Base-by-base conservation (phyloP, 2,888 invertebrate genomes). In the Carcina quercana region DNA sequence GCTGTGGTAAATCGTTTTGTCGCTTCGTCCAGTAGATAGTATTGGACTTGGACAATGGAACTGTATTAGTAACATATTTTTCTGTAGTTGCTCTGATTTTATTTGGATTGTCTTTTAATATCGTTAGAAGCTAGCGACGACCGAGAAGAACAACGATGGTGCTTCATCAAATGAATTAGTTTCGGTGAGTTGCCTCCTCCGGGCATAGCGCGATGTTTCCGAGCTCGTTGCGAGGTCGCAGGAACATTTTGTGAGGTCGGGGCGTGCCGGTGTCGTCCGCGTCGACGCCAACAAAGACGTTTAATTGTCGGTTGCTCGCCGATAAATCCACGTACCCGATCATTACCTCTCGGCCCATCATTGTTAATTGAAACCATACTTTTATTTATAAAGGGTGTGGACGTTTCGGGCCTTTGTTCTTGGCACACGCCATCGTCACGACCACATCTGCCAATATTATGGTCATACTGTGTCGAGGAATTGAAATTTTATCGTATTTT, bases 281-380 rank as follows among this genome's bases (percentile, higher is more conserved):
- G 43, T 40, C 46, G 40, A 47, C 47, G 30, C 56, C 62, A 73
- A 79, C 78, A 78, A 75, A 76, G 79, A 72, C 67, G 63, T 71
- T 74, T 82, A 82, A 82, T 82, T 80, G 73, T 64, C 53, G 78
- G 79, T 69, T 75, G 66, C 59, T 63, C 57, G 62, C 42, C 70
- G 64, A 76, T 79, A 78, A 78, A 79, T 79, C 74, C 65, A 52
- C 52, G 53, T 51, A 80, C 72, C 83, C 79, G 41, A 64, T 79
- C 71, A 83, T 83, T 82, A 83, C 60, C 50, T 50, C 65, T 63
- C 68, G 73, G 76, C 72, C 67, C 62, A 67, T 69, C 67, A 69
- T 79, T 72, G 72, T 78, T 83, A 82, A 83, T 83, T 82, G 82
- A 83, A 80, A 69, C 56, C 59, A 59, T 59, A 50, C 61, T 56